Conservation (phyloP, 2,113 vertebrate genomes). For the Oreotrochilus melanogaster region DNA sequence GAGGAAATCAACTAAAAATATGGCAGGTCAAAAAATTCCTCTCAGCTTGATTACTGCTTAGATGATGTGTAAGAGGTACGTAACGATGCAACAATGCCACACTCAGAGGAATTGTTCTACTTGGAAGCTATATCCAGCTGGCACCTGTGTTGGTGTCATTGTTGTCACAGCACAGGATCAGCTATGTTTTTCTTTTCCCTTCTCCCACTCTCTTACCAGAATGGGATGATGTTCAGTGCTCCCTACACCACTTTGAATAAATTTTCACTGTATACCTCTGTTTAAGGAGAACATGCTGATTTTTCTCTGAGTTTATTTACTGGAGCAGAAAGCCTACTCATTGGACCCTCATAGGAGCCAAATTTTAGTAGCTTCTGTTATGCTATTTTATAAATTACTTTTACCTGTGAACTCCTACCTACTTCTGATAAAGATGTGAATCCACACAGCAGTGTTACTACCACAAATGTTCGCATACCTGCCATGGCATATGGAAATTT, state of each 20-base stretch:
- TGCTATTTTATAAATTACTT: neutral
- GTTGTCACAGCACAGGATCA: neutral
- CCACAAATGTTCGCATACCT: neutral
- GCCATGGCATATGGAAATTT: neutral
- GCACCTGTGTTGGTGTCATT: neutral
- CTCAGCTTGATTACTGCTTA: neutral
- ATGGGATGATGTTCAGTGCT: neutral
- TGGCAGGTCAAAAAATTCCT: neutral
- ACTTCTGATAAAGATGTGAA: neutral
- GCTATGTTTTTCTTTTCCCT: neutral
- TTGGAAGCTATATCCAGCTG: neutral
- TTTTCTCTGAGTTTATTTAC: neutral
- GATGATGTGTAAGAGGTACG: neutral
- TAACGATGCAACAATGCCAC: neutral
- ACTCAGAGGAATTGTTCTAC: neutral
- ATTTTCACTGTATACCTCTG: neutral
- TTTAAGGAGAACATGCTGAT: neutral
- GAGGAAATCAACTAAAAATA: neutral
- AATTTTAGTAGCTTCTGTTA: neutral
- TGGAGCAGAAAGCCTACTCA: neutral
- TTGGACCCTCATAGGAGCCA: neutral
- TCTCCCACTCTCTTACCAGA: neutral
- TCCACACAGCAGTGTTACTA: accelerated
- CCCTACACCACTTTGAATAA: neutral
- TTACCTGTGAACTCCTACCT: neutral